Evolutionary conservation across 2,113 vertebrate species (phyloP).

Genomic region (Geococcyx californianus): DNA sequence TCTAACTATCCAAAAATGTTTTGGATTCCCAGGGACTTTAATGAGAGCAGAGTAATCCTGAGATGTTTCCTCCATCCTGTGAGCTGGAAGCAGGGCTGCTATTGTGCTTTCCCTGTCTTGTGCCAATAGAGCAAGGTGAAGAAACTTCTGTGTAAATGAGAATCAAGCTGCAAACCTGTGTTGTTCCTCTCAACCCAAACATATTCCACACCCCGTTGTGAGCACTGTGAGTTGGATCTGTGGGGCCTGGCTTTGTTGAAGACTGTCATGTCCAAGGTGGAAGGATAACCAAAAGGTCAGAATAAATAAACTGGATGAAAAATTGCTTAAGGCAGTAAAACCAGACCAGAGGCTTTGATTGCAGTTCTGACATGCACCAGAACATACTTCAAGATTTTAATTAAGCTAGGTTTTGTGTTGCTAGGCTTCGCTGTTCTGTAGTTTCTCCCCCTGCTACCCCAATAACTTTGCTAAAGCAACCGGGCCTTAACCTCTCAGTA

Average conservation of each 20-base stretch:
- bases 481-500: neutral
- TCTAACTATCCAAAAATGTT: slow-evolving; percentile 3
- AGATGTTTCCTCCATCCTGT: neutral
- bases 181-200: neutral
- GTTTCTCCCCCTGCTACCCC: neutral
- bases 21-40: neutral
- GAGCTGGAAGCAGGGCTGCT: neutral
- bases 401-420: neutral
- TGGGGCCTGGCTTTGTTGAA: neutral
- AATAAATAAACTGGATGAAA: slow-evolving; percentile 35
- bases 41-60: neutral
- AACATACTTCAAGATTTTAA: neutral
- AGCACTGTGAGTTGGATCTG: neutral
- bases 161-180: neutral
- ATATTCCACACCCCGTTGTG: neutral
- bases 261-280: neutral
- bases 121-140: neutral
- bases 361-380: neutral
- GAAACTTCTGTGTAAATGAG: neutral
- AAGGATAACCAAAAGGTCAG: slow-evolving; percentile 36
- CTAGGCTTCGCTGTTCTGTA: neutral
- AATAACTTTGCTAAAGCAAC: neutral
- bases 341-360: neutral
- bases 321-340: slow-evolving; percentile 27
- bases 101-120: neutral